Conservation (phyloP, 2,888 invertebrate species). For the Barypeithes pellucidus region DNA sequence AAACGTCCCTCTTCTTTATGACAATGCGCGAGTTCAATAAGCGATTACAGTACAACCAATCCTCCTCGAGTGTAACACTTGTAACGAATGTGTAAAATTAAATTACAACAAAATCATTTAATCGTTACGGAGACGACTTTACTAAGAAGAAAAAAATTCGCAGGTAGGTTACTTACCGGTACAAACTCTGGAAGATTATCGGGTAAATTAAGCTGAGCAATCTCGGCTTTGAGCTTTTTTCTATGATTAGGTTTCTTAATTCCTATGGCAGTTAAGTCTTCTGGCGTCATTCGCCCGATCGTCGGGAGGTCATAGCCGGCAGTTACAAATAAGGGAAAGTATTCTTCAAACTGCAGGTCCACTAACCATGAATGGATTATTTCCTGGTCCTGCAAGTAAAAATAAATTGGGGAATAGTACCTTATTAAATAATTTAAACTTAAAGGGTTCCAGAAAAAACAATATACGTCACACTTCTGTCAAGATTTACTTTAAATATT, state of each 20-base stretch:
- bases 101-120: too few relatives aligned
- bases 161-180: constrained; percentile 86
- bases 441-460: too few relatives aligned
- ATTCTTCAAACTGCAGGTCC: constrained; percentile 95
- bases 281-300: constrained; percentile 99
- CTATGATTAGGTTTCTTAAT: constrained; percentile 98
- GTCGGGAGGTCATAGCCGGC: constrained; percentile 99
- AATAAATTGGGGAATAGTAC: not conserved
- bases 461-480: too few relatives aligned
- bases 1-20: too few relatives aligned
- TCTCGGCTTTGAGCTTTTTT: constrained; percentile 96
- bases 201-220: constrained; percentile 93
- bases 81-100: too few relatives aligned
- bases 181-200: constrained; percentile 97
- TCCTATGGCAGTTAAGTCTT: constrained; percentile 90
- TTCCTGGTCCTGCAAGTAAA: constrained; percentile 83
- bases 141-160: too few relatives aligned
- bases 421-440: too few relatives aligned
- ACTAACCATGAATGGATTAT: constrained; percentile 96
- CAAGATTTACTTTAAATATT: too few relatives aligned
- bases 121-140: too few relatives aligned
- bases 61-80: too few relatives aligned
- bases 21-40: too few relatives aligned
- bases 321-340: constrained; percentile 92
- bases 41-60: too few relatives aligned